These are phyloP conservation scores for Drosophila malerkotliana DNA, from an alignment of 1,140 invertebrate species.

Conservation along the genomic window DNA sequence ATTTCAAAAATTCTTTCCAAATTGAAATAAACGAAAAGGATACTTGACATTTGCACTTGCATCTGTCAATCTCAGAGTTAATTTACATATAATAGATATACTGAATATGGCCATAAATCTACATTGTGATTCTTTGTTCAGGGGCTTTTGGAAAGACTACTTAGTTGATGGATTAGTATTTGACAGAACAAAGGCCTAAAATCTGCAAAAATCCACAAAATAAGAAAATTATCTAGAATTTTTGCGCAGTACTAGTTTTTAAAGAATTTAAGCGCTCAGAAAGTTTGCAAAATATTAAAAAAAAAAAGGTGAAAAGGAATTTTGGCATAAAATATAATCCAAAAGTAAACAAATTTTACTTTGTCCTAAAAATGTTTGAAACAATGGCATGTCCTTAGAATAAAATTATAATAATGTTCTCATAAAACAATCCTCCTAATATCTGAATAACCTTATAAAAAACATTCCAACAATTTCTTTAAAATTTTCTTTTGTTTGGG, in stretches of 20 bases:
- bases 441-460: too few species aligned
- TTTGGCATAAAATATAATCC: too few species aligned
- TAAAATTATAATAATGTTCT: too few species aligned
- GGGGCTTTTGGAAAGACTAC: not conserved
- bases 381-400: too few species aligned
- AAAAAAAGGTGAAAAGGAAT: not conserved
- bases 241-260: not conserved
- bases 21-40: conserved; percentile 15
- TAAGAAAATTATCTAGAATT: not conserved
- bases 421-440: too few species aligned
- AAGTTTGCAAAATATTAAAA: too few species aligned
- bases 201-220: not conserved
- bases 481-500: too few species aligned
- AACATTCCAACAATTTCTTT: too few species aligned
- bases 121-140: conserved; percentile 6
- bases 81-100: not conserved
- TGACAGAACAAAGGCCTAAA: not conserved
- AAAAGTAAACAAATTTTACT: too few species aligned
- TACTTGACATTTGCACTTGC: conserved; percentile 41
- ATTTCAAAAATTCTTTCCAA: conserved; percentile 9
- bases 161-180: conserved; percentile 20
- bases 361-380: too few species aligned
- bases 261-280: too few species aligned
- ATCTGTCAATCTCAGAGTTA: conserved; percentile 49
- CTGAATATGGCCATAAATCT: not conserved